Evolutionary conservation across 2,797 vertebrate species (phyloP).

Genomic region (Etheostoma nigrum): DNA sequence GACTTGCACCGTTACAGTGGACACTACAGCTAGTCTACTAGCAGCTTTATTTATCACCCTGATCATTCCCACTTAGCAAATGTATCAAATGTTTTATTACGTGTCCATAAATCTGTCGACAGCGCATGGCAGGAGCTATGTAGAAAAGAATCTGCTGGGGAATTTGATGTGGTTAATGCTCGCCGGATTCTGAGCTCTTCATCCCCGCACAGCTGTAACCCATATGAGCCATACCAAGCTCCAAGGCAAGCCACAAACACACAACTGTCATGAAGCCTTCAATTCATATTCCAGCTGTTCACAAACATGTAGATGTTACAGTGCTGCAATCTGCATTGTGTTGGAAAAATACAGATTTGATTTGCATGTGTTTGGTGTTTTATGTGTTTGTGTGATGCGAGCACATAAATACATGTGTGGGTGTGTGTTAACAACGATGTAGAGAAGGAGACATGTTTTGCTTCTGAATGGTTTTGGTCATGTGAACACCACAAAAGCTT

Average conservation of each 20-base stretch:
- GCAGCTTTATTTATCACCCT: constrained; percentile 62
- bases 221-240: background rate
- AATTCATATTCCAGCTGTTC: constrained; percentile 5
- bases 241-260: background rate
- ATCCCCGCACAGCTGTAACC: constrained; percentile 24
- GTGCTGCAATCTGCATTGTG: background rate
- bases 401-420: background rate
- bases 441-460: constrained; percentile 12
- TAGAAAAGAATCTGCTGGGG: constrained; percentile 24
- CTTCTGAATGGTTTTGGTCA: constrained; percentile 30
- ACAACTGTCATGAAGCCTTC: constrained; percentile 11
- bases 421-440: constrained; percentile 22
- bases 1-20: constrained; percentile 41
- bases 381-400: background rate
- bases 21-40: constrained; percentile 19
- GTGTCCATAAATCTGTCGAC: constrained; percentile 56
- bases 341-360: constrained; percentile 7
- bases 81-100: constrained; percentile 72
- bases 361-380: background rate
- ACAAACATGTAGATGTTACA: background rate
- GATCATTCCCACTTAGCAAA: constrained; percentile 58
- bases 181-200: constrained; percentile 29
- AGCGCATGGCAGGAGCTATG: constrained; percentile 42
- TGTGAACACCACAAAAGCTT: constrained; percentile 51
- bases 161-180: constrained; percentile 25